Conservation (phyloP, 1,140 invertebrate species). For the Caerostris extrusa region DNA sequence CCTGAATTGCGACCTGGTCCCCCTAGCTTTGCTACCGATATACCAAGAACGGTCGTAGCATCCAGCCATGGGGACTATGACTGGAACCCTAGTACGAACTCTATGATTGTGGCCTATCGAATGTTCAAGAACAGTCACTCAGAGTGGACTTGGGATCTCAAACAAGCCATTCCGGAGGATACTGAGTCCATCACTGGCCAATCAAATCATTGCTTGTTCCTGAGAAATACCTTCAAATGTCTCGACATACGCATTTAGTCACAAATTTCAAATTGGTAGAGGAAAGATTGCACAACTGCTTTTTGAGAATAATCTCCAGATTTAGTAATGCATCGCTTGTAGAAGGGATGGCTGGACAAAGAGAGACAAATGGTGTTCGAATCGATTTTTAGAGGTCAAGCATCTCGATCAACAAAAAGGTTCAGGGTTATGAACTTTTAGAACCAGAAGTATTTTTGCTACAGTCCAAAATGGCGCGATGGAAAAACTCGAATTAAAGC, state of each 20-base stretch:
- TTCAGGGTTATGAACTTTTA: not conserved
- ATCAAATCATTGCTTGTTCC: not conserved
- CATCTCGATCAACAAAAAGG: not conserved
- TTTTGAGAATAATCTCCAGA: too few relatives aligned
- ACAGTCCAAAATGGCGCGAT: not conserved
- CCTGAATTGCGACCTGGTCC: constrained; percentile 59
- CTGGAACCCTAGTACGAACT: not conserved
- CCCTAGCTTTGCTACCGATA: constrained; percentile 55
- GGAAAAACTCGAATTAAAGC: not conserved
- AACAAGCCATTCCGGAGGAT: not conserved
- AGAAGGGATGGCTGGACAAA: not conserved
- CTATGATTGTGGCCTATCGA: not conserved
- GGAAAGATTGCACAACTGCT: not conserved
- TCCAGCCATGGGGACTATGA: constrained; percentile 58
- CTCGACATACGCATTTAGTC: not conserved
- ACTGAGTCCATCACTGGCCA: not conserved
- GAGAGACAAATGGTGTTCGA: not conserved
- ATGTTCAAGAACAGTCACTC: not conserved
- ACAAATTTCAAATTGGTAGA: not conserved
- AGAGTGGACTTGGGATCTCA: constrained; percentile 31
- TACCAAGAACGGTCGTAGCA: constrained; percentile 24
- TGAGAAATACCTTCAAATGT: not conserved
- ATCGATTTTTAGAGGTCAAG: constrained; percentile 28
- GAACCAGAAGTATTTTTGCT: not conserved
- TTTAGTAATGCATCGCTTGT: not conserved